Conservation (phyloP, 2,113 vertebrate species). For the Calcarius ornatus region DNA sequence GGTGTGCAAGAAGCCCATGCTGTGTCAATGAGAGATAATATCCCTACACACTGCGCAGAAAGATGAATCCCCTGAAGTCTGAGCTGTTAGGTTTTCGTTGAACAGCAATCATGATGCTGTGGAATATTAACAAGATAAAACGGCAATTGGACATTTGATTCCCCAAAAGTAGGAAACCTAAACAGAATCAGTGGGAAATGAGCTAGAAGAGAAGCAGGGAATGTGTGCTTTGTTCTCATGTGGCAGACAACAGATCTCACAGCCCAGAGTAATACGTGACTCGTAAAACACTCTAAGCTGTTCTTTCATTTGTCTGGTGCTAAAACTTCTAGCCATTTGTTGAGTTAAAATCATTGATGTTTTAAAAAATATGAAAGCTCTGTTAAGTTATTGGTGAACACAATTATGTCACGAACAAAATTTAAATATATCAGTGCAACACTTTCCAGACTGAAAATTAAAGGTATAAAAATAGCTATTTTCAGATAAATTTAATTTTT, state of each 20-base stretch:
- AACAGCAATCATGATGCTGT: neutral
- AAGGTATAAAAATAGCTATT: neutral
- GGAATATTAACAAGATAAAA: neutral
- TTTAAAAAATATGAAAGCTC: neutral
- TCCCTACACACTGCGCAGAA: neutral
- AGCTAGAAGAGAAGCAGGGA: neutral
- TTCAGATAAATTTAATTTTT: neutral
- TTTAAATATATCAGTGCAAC: neutral
- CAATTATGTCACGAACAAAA: neutral
- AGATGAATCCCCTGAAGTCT: neutral
- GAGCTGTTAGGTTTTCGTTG: neutral
- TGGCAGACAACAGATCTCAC: neutral
- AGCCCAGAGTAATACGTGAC: fast-evolving
- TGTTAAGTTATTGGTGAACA: neutral
- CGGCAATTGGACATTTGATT: neutral
- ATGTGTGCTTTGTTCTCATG: neutral
- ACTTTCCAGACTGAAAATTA: neutral
- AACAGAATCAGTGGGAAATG: neutral
- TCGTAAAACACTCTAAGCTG: neutral
- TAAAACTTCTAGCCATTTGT: neutral
- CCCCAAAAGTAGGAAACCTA: neutral
- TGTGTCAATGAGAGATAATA: neutral
- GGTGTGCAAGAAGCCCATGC: neutral
- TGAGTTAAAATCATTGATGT: neutral
- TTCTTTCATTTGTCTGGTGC: neutral